phyloP scores from a whole-genome alignment of 2,113 vertebrate genomes.

The Phalacrocorax carbo region DNA sequence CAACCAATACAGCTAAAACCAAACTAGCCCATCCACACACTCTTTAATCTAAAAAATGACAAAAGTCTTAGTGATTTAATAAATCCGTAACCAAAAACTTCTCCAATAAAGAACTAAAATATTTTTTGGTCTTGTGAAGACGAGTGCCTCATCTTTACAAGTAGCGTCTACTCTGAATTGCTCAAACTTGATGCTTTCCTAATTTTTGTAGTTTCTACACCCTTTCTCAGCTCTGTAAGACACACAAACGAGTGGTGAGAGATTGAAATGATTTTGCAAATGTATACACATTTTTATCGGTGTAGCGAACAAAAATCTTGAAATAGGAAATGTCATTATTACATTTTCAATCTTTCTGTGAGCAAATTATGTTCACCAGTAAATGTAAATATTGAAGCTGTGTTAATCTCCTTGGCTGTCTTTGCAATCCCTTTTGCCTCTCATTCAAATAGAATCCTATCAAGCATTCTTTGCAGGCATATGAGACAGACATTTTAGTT shows the following conservation, averaged over 20 bases:
- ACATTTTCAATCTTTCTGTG: not conserved
- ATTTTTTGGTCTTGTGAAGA: not conserved
- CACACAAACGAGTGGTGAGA: not conserved
- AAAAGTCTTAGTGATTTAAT: not conserved
- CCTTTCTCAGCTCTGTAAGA: not conserved
- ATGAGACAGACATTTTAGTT: not conserved
- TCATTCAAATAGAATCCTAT: not conserved
- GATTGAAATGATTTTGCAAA: not conserved
- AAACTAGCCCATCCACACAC: not conserved
- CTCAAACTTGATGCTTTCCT: not conserved
- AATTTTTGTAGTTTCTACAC: not conserved
- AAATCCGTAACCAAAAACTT: not conserved
- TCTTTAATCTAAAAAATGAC: not conserved
- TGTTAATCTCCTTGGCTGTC: not conserved
- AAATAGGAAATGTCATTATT: not conserved
- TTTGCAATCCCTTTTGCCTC: constrained; percentile 1
- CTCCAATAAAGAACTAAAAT: not conserved
- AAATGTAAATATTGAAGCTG: constrained; percentile 24
- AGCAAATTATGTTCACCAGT: not conserved
- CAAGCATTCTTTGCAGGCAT: not conserved
- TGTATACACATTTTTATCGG: not conserved
- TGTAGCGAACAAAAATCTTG: not conserved
- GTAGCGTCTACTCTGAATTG: not conserved
- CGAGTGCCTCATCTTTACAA: not conserved
- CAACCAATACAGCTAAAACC: not conserved